Conservation (phyloP, 2,797 vertebrate species). For the Liasis olivaceus region DNA sequence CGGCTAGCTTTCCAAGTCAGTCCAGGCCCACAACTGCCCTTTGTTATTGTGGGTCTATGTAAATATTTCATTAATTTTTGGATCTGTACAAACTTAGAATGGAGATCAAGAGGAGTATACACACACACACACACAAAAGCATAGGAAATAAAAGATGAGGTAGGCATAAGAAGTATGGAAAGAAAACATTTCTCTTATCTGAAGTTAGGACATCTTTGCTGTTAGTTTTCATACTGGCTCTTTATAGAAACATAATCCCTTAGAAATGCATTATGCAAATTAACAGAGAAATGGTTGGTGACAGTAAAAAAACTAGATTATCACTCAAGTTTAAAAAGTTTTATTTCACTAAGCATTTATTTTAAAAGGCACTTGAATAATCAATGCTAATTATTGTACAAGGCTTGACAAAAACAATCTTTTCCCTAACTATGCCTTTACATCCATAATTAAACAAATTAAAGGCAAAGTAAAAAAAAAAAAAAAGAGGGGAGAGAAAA, state of each 20-base stretch:
- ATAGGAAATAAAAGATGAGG: not conserved
- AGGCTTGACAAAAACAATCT: constrained; percentile 37
- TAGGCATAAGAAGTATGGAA: not conserved
- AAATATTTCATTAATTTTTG: not conserved
- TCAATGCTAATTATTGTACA: constrained; percentile 31
- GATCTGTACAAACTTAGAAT: not conserved
- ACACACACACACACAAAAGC: too few relatives aligned
- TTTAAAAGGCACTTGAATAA: constrained; percentile 37
- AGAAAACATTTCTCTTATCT: not conserved
- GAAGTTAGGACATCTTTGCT: constrained; percentile 18
- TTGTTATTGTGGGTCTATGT: not conserved
- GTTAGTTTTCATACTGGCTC: not conserved
- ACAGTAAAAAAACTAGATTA: constrained; percentile 27
- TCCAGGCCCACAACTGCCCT: not conserved
- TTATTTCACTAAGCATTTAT: constrained; percentile 47
- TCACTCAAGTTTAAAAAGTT: not conserved
- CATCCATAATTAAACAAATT: constrained; percentile 30
- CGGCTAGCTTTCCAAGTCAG: not conserved
- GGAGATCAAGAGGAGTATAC: not conserved
- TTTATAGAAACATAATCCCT: constrained; percentile 21
- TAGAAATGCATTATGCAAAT: constrained; percentile 22
- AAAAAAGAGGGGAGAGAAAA: not conserved
- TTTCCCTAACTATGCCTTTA: constrained; percentile 45
- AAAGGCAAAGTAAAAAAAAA: not conserved
- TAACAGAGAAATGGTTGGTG: constrained; percentile 23